Evolutionary conservation across 1,140 invertebrate genomes (phyloP), one percentile per base, ranked within the genome.

Genomic region (Aphaenogaster rudis): DNA sequence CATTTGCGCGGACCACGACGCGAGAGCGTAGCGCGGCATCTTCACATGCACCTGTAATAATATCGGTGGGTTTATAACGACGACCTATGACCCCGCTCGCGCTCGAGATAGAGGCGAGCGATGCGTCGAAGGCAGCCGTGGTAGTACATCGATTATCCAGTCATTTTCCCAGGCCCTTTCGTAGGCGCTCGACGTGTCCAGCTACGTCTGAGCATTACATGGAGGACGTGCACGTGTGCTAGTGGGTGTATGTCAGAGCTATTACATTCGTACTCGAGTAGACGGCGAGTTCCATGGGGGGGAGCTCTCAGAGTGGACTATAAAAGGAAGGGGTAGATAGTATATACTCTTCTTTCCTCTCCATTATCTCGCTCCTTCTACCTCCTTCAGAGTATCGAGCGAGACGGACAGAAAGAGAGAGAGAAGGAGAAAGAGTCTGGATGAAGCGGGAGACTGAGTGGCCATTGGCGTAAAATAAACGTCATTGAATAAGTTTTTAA

Each of bases 181-280:
- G 36, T 28, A 36, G 28, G 9, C 33, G 54, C 54, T 67, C 74
- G 7, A 76, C 59, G n/a, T 52, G 54, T 88, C 33, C 13, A 54
- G 42, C 59, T 61, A 61, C 57, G 42, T 28, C 64, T 9, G 71
- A 36, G 50, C 57, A 28, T 86, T 89, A 74, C 36, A 54, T 17
- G 72, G 66, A 66, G 61, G 39, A 81, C 71, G 54, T 77, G 71
- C 77, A 54, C 71, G 50, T 74, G 81, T 82, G 78, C 48, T 88
- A 59, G 89, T 92, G 89, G 86, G 86, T 91, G 88, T 87, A 82
- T 86, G 88, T 88, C 88, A 87, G 88, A 82, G 90, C 88, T 90
- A 90, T 90, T 90, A 89, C 85, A 86, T 89, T 90, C 79, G 59
- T 57, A 82, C 71, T 86, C 28, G 72, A 61, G 66, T 52, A 85